Conservation (phyloP, 2,888 invertebrate species). For the Liposcelis brunnea region DNA sequence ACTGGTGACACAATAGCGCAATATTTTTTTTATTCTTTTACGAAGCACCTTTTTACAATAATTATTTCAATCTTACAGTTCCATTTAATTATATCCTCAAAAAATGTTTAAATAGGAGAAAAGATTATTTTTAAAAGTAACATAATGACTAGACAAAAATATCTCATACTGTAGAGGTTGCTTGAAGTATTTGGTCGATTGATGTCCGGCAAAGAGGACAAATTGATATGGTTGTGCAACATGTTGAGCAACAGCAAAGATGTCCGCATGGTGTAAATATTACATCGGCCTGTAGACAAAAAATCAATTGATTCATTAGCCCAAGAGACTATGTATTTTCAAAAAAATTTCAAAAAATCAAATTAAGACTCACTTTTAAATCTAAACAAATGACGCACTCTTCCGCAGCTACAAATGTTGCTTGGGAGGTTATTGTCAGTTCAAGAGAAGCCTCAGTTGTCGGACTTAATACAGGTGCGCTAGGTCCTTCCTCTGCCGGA, state of each 20-base stretch:
- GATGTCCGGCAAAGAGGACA: slow-evolving; percentile 66
- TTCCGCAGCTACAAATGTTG: slow-evolving; percentile 25
- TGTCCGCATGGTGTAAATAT: slow-evolving; percentile 80
- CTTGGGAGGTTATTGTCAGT: slow-evolving; percentile 22
- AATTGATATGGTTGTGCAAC: slow-evolving; percentile 39
- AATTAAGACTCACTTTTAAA: slow-evolving; percentile 41
- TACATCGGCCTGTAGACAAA: slow-evolving; percentile 44
- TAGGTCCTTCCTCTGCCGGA: slow-evolving; percentile 16
- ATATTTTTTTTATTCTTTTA: no score
- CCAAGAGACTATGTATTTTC: slow-evolving; percentile 11
- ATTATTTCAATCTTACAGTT: no score
- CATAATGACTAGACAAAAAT: neutral
- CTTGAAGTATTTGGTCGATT: slow-evolving; percentile 30
- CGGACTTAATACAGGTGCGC: slow-evolving; percentile 21
- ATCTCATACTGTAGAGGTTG: neutral
- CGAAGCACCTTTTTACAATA: no score
- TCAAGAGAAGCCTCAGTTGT: slow-evolving; percentile 22
- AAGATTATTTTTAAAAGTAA: no score
- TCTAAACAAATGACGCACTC: slow-evolving; percentile 82
- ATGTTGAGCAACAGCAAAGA: slow-evolving; percentile 60
- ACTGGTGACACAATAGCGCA: no score
- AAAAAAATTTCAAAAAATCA: neutral
- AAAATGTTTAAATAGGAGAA: no score
- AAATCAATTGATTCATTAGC: slow-evolving; percentile 10
- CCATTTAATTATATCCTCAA: no score